Percentiles rank a stretch among this genome's conserved stretches.
These are phyloP conservation scores for Mesorhabditis spiculigera DNA, from an alignment of 2,888 invertebrate genomes.

Conservation along the genomic window DNA sequence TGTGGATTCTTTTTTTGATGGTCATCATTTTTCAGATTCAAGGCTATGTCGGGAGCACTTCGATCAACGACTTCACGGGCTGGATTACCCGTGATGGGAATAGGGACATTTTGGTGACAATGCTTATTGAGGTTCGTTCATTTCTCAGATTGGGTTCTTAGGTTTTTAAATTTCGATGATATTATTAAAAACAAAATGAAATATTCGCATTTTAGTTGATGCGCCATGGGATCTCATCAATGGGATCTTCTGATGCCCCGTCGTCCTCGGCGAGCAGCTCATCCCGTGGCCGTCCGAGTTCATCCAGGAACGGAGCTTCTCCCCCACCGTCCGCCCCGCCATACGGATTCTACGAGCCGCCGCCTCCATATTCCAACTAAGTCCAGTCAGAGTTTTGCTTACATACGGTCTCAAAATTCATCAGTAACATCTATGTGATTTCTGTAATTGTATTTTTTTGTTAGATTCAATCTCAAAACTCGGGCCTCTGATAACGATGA, in stretches of 20 bases:
- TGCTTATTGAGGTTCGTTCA: neutral
- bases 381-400: neutral
- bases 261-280: neutral
- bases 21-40: neutral
- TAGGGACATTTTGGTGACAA: neutral
- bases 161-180: neutral
- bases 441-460: too few relatives aligned
- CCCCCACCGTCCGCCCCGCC: neutral
- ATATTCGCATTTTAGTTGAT: slow-evolving; percentile 1
- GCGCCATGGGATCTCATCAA: neutral
- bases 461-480: too few relatives aligned
- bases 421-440: too few relatives aligned
- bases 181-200: neutral
- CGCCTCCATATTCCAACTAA: neutral
- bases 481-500: too few relatives aligned
- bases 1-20: neutral
- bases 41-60: neutral
- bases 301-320: neutral
- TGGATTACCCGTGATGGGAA: neutral
- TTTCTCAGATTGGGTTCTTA: neutral
- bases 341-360: slow-evolving; percentile 1
- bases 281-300: neutral
- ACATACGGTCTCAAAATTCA: too few relatives aligned
- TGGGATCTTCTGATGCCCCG: neutral
- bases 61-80: slow-evolving; percentile 6